Evolutionary conservation across 2,888 invertebrate genomes (phyloP), one percentile per base, ranked within the genome.

Genomic region (Spatulosminthurus flaviceps): DNA sequence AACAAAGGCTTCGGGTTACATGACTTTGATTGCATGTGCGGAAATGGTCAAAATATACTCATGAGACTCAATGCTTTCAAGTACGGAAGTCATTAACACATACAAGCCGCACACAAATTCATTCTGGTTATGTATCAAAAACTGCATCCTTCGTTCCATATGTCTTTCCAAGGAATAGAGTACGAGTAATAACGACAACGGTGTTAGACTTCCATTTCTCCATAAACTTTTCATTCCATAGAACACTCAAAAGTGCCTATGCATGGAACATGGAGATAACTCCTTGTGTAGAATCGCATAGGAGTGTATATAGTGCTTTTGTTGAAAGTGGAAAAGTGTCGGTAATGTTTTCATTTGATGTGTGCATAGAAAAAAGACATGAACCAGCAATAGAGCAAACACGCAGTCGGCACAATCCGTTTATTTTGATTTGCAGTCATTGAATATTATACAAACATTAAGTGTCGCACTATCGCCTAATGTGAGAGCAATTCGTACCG

Each of bases 81-180:
- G 79, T 79, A 76, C 83, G 84, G 84, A 84, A 84, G 82, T 84
- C 84, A 84, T 84, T 84, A 84, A 83, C 84, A 84, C 84, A 79
- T 71, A 72, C 76, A 77, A 34, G 73, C 71, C 79, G 72, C 78
- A 78, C 64, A 69, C 61, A 69, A 67, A 77, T 67, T 67, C 67
- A 34, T 42, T 77, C 42, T 67, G 21, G 72, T 51, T 51, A 51
- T n/a, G 51, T 51, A 51, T 9, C 51, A n/a, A n/a, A n/a, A n/a
- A n/a, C n/a, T n/a, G n/a, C 16, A 51, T 19, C 16, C 16, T 51
- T 51, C 5, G 19, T n/a, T 5, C n/a, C 51, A n/a, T 51, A 51
- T 51, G n/a, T 19, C 5, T 9, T 4, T 11, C 7, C 19, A 16
- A 51, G 51, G n/a, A n/a, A 13, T 13, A n/a, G 51, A 51, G 16